A percentile compares a stretch with the other conserved stretches of the same genome.
phyloP scores from a whole-genome alignment of 2,113 vertebrate genomes.

The Scophthalmus maximus region DNA sequence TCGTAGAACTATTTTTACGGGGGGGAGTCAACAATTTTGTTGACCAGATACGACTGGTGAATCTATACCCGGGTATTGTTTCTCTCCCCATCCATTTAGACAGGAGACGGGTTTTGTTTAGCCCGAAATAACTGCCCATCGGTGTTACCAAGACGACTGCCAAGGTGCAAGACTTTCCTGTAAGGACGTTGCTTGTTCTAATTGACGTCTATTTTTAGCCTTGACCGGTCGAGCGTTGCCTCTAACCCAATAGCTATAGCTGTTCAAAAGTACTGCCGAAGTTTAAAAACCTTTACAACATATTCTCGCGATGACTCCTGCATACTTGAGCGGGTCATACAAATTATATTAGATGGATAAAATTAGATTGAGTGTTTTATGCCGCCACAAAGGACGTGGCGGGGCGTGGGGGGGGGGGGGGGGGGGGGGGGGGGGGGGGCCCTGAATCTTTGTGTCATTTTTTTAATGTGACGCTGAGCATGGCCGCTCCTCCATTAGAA shows the following conservation, averaged over 20 bases:
- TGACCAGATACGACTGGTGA: too few relatives aligned
- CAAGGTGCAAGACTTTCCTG: background rate
- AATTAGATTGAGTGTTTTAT: slow-evolving; percentile 34
- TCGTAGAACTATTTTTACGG: too few relatives aligned
- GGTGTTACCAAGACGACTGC: background rate
- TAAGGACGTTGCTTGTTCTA: background rate
- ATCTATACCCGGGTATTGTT: too few relatives aligned
- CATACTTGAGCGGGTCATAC: slow-evolving; percentile 5
- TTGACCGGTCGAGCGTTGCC: background rate
- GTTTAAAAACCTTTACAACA: slow-evolving; percentile 9
- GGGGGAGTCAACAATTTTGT: too few relatives aligned
- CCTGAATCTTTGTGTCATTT: slow-evolving; percentile 9
- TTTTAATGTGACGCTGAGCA: slow-evolving; percentile 27
- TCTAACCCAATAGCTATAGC: too few relatives aligned
- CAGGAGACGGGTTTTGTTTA: background rate
- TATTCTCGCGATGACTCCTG: slow-evolving; percentile 17
- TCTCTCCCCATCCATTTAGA: background rate
- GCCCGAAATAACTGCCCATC: background rate
- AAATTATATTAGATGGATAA: slow-evolving; percentile 15
- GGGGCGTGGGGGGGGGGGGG: background rate
- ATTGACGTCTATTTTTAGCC: background rate
- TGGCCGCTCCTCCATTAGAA: slow-evolving; percentile 61
- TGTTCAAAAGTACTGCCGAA: background rate
- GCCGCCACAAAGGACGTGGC: slow-evolving; percentile 2
- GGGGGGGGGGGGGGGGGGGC: background rate